Evolutionary conservation across 2,797 vertebrate genomes (phyloP), one percentile per base, ranked within the genome.

Genomic region (Oreochromis grahami): DNA sequence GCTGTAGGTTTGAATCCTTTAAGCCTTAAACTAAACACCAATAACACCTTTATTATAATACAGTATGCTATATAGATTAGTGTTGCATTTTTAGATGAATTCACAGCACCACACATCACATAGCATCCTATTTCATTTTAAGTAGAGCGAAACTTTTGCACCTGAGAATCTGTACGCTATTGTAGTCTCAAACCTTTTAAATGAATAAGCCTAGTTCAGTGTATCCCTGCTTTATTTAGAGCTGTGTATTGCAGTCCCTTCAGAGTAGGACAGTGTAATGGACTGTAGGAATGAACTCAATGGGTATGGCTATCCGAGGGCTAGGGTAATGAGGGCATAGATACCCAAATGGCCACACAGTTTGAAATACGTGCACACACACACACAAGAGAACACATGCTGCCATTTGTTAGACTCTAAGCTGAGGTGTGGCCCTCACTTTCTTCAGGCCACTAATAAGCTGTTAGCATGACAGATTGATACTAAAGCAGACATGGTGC

Each of bases 391-490:
- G 52, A 78, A 80, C 48, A 55, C 84, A 80, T 45, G 72, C 78
- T 77, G 83, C 86, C 85, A 91, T 93, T 94, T 92, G 84, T 93
- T 88, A 88, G 91, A 89, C 87, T 92, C 81, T 78, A 81, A 93
- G 89, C 90, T 80, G 86, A 94, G 92, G 94, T 92, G 93, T 93
- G 93, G 94, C 92, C 89, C 90, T 91, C 78, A 85, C 84, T 94
- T 94, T 92, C 92, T 93, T 88, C 86, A 81, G 91, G 94, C 95
- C 93, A 93, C 95, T 96, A 96, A 96, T 96, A 96, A 95, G 95
- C 95, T 95, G 94, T 96, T 95, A 95, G 92, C 91, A 93, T 96
- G 94, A 96, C 94, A 95, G 93, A 95, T 96, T 95, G 95, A 94
- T 94, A 94, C 91, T 92, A 90, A 94, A 94, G 92, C 88, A 93